A percentile compares a stretch with the other conserved stretches of the same genome.
Conservation (phyloP, 2,888 invertebrate species). For the Esperia sulphurella region DNA sequence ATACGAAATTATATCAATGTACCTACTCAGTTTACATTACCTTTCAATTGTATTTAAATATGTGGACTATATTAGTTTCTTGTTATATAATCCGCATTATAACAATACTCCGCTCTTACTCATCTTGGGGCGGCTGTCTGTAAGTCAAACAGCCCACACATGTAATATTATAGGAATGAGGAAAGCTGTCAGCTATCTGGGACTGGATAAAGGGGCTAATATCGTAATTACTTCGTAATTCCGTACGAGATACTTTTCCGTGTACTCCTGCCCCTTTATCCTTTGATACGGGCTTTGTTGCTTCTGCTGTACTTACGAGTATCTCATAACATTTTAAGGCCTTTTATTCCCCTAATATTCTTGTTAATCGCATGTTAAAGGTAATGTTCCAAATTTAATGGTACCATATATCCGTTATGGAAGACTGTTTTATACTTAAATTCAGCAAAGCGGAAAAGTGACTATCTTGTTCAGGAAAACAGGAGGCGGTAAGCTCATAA, state of each 20-base stretch:
- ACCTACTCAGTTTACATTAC: too few relatives aligned
- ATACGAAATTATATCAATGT: too few relatives aligned
- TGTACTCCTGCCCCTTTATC: slow-evolving; percentile 18
- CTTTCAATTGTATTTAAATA: too few relatives aligned
- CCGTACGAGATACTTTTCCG: slow-evolving; percentile 14
- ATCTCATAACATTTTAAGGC: background rate
- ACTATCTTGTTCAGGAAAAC: too few relatives aligned
- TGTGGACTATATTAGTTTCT: background rate
- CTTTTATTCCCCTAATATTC: slow-evolving; percentile 1
- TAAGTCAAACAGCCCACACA: background rate
- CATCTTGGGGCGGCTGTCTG: too few relatives aligned
- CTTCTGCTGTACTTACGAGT: slow-evolving; percentile 1
- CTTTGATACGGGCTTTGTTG: slow-evolving; percentile 18
- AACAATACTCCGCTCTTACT: too few relatives aligned
- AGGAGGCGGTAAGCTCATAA: too few relatives aligned
- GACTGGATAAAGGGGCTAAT: slow-evolving; percentile 25
- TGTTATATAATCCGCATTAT: too few relatives aligned
- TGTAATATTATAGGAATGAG: background rate
- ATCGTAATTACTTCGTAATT: slow-evolving; percentile 28
- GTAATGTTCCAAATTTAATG: slow-evolving; percentile 3
- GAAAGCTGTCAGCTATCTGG: slow-evolving; percentile 18
- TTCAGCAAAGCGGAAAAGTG: too few relatives aligned
- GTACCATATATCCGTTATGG: background rate
- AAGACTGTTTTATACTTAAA: background rate
- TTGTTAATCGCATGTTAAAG: slow-evolving; percentile 4